phyloP scores from a whole-genome alignment of 1,140 invertebrate genomes.

The Aphelinus certus region DNA sequence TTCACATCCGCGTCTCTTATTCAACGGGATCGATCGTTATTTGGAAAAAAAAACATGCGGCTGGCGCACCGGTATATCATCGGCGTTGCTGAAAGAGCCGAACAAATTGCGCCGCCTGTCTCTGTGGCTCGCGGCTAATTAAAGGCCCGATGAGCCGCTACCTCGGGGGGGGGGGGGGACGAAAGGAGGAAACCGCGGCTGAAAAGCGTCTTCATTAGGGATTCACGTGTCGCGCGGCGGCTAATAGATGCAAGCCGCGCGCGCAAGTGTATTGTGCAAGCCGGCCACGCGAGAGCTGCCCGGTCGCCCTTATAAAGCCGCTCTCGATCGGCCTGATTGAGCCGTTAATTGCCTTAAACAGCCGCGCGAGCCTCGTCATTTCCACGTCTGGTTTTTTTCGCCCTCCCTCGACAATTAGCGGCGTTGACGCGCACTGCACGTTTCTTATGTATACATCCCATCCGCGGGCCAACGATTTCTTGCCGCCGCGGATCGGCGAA shows the following conservation, averaged over 20 bases:
- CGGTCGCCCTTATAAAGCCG: neutral
- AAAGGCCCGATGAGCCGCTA: neutral
- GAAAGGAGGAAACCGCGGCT: neutral
- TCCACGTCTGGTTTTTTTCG: neutral
- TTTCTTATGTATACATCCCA: too few species aligned
- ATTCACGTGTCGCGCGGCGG: neutral
- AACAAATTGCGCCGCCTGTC: slow-evolving; percentile 10
- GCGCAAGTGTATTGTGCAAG: neutral
- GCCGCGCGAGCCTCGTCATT: slow-evolving; percentile 22
- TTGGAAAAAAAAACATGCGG: too few species aligned
- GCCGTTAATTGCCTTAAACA: slow-evolving; percentile 42
- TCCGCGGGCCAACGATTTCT: too few species aligned
- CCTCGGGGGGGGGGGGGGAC: too few species aligned
- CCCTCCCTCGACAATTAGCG: slow-evolving; percentile 1
- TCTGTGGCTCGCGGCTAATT: neutral
- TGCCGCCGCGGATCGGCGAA: too few species aligned
- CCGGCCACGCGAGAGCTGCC: neutral
- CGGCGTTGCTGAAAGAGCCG: too few species aligned
- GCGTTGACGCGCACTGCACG: too few species aligned
- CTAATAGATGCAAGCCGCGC: slow-evolving; percentile 12
- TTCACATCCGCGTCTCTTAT: too few species aligned
- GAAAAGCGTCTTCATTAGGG: slow-evolving; percentile 10
- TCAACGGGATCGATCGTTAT: too few species aligned
- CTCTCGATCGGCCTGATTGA: slow-evolving; percentile 39
- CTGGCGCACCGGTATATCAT: too few species aligned